A percentile compares a stretch with the other conserved stretches of the same genome.
These are phyloP conservation scores for Megaptera novaeangliae DNA, from an alignment of 2,113 vertebrate species.

Conservation along the genomic window DNA sequence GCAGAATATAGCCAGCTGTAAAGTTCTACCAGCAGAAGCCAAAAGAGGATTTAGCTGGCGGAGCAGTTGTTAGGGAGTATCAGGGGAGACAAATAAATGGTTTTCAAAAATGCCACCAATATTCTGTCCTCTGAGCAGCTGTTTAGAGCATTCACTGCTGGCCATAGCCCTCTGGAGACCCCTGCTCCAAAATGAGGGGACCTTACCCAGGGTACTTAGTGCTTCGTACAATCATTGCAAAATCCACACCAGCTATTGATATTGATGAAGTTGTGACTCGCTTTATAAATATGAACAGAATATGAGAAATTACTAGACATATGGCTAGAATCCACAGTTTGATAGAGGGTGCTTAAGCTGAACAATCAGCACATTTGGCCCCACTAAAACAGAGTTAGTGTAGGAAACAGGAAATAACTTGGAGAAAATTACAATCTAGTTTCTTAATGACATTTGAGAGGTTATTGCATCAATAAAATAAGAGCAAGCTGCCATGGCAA, in stretches of 20 bases:
- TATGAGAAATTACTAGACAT: slow-evolving; percentile 5
- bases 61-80: background rate
- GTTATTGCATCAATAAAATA: slow-evolving; percentile 39
- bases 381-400: slow-evolving; percentile 29
- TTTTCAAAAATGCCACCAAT: background rate
- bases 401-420: slow-evolving; percentile 26
- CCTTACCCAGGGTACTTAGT: background rate
- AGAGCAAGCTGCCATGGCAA: slow-evolving; percentile 19
- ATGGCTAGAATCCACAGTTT: slow-evolving; percentile 16
- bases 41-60: background rate
- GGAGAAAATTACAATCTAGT: slow-evolving; percentile 33
- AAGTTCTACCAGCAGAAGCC: background rate
- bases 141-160: background rate
- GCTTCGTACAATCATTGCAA: background rate
- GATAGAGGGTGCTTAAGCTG: slow-evolving; percentile 7
- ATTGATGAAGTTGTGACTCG: background rate
- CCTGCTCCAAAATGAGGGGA: background rate
- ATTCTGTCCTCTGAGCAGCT: background rate
- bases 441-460: slow-evolving; percentile 34
- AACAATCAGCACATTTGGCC: slow-evolving; percentile 16
- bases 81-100: background rate
- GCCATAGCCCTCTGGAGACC: background rate
- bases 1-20: background rate
- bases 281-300: slow-evolving; percentile 34
- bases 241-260: background rate